Conservation (phyloP, 2,113 vertebrate genomes). For the Salvelinus fontinalis region DNA sequence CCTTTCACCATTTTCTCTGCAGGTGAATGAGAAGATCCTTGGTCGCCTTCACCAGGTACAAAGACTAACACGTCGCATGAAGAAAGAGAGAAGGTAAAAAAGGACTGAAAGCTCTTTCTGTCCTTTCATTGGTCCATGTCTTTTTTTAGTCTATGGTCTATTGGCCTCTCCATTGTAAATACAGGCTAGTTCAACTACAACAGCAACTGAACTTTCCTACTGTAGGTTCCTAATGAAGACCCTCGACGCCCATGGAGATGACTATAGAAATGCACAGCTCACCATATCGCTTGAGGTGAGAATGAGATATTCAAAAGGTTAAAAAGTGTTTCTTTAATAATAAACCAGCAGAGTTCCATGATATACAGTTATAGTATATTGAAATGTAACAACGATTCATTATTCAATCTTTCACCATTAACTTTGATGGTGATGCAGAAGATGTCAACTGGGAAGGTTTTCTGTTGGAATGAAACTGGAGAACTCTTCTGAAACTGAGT, state of each 20-base stretch:
- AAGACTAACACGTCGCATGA: constrained; percentile 81
- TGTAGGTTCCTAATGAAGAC: constrained; percentile 87
- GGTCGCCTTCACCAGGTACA: constrained; percentile 87
- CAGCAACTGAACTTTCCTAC: constrained; percentile 10
- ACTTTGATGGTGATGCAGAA: background rate
- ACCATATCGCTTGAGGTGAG: constrained; percentile 85
- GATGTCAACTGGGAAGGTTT: no score
- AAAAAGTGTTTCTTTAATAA: background rate
- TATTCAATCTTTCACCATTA: no score
- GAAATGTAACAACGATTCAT: no score
- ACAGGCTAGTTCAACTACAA: no score
- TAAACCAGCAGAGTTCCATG: background rate
- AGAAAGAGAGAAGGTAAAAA: constrained; percentile 84
- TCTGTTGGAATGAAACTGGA: no score
- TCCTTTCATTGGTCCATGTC: no score
- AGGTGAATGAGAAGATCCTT: constrained; percentile 88
- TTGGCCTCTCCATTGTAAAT: no score
- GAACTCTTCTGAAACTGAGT: no score
- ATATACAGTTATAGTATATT: no score
- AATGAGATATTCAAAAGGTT: background rate
- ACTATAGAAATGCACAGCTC: constrained; percentile 84
- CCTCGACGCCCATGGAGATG: constrained; percentile 84
- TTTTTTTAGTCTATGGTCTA: no score
- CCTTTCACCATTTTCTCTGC: background rate
- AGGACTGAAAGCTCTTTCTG: background rate